Evolutionary conservation across 2,888 invertebrate species (phyloP).

Genomic region (Orthosia incerta): DNA sequence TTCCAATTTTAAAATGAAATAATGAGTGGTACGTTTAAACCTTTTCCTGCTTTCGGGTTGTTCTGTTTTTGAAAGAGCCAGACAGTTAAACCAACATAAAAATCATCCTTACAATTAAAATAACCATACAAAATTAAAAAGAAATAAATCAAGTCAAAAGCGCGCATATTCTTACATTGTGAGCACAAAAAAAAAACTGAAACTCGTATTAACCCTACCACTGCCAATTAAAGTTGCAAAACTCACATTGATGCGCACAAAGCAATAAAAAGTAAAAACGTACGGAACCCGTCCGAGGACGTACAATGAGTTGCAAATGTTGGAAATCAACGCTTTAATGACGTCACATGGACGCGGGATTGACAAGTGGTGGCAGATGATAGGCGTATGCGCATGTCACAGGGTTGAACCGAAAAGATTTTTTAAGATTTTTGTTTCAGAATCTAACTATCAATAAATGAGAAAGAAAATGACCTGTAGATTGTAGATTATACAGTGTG

Average conservation of each 20-base stretch:
- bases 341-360: slow-evolving; percentile 64
- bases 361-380: slow-evolving; percentile 62
- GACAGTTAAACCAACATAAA: background rate
- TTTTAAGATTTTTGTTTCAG: background rate
- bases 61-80: background rate
- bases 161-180: slow-evolving; percentile 7
- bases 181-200: background rate
- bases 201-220: slow-evolving; percentile 43
- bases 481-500: too few species aligned
- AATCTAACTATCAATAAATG: background rate
- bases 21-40: background rate
- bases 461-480: background rate
- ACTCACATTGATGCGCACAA: slow-evolving; percentile 46
- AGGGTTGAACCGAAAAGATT: slow-evolving; percentile 50
- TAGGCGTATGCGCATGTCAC: slow-evolving; percentile 48
- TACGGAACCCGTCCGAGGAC: slow-evolving; percentile 42
- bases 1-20: slow-evolving; percentile 21
- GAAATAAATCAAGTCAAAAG: slow-evolving; percentile 1
- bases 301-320: slow-evolving; percentile 56
- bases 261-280: slow-evolving; percentile 56
- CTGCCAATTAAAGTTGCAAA: slow-evolving; percentile 62
- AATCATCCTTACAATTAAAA: background rate
- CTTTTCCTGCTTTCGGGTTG: background rate
- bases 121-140: slow-evolving; percentile 1
- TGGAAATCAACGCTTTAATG: slow-evolving; percentile 63